Evolutionary conservation across 2,797 vertebrate genomes (phyloP).

Genomic region (Acrocephalus scirpaceus): DNA sequence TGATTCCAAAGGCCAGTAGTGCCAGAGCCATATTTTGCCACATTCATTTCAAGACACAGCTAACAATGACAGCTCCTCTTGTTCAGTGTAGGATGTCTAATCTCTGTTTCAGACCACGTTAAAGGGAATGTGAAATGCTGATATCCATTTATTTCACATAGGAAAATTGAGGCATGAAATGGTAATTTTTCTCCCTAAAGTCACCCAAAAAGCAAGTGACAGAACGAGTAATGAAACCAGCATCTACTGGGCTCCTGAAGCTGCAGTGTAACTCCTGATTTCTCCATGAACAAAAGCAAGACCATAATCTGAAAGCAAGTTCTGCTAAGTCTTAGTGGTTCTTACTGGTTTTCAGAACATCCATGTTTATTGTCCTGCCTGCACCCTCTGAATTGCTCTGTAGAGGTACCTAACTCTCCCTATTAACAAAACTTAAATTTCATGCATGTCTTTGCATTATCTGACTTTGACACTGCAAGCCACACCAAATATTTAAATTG

Average conservation of each 20-base stretch:
- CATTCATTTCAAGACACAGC: background rate
- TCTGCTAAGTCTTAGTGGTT: background rate
- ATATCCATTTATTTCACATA: background rate
- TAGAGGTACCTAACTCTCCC: background rate
- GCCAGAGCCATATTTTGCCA: background rate
- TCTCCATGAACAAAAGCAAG: background rate
- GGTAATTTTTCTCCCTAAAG: background rate
- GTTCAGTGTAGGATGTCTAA: background rate
- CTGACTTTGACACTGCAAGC: background rate
- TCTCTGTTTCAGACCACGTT: background rate
- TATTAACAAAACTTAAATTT: background rate
- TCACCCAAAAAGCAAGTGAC: background rate
- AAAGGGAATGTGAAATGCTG: background rate
- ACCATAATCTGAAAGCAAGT: background rate
- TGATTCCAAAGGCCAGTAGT: background rate
- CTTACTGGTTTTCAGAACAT: background rate
- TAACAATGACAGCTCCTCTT: background rate
- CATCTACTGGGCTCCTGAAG: background rate
- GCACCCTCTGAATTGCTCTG: background rate
- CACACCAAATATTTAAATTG: background rate
- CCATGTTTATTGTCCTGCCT: background rate
- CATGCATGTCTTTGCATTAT: background rate
- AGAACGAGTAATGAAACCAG: background rate
- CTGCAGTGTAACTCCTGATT: background rate
- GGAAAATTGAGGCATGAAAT: background rate